Conservation (phyloP, 2,888 invertebrate genomes). For the Geotrupes spiniger region DNA sequence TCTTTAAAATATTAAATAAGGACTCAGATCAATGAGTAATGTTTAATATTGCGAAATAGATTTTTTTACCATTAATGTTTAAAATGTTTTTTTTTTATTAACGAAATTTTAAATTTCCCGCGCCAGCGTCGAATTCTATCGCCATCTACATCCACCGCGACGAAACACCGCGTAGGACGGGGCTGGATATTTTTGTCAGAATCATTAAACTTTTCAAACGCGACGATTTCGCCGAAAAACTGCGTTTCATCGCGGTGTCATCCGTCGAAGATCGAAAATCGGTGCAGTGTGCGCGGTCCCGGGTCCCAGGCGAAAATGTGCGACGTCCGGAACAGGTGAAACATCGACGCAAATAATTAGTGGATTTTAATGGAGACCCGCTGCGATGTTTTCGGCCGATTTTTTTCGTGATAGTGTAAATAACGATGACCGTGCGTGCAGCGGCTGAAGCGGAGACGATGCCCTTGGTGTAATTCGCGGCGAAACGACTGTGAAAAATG, state of each 20-base stretch:
- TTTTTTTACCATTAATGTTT: too few species aligned
- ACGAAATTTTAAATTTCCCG: too few species aligned
- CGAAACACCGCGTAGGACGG: too few species aligned
- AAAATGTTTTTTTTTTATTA: too few species aligned
- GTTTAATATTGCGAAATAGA: too few species aligned
- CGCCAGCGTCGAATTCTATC: too few species aligned
- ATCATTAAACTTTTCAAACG: slow-evolving; percentile 33
- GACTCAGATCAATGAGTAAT: too few species aligned
- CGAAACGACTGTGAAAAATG: slow-evolving; percentile 30
- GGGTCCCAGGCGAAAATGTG: slow-evolving; percentile 8
- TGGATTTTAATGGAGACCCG: slow-evolving; percentile 20
- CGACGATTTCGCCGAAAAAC: slow-evolving; percentile 23
- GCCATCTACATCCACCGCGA: too few species aligned
- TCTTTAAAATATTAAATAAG: too few species aligned
- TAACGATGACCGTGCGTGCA: slow-evolving; percentile 28
- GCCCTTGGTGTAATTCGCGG: slow-evolving; percentile 12
- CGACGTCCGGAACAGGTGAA: slow-evolving; percentile 11
- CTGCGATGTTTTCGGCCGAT: slow-evolving; percentile 36
- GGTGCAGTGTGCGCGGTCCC: slow-evolving; percentile 5
- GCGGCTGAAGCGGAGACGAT: slow-evolving; percentile 12
- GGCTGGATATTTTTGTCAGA: slow-evolving; percentile 34
- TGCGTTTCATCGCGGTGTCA: slow-evolving; percentile 26
- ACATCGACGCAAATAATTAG: slow-evolving; percentile 18
- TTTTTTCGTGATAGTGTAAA: slow-evolving; percentile 36
- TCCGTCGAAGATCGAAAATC: slow-evolving; percentile 8